Base-by-base conservation (phyloP, 2,888 invertebrate species). In the Rhamnusium bicolor region DNA sequence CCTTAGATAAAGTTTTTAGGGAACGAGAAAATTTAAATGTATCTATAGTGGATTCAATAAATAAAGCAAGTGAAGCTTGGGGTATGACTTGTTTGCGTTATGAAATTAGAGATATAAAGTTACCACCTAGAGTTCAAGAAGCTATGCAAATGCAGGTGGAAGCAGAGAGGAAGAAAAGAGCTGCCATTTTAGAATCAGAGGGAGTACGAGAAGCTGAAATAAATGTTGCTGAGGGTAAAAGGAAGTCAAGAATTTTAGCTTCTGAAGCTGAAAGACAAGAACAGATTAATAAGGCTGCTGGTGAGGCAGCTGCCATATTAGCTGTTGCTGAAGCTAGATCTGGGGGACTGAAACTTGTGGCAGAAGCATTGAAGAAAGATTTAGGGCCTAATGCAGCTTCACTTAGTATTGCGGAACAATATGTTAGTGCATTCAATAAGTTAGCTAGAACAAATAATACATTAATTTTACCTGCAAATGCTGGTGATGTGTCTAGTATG, bases 101-200 rank as follows among this genome's bases (percentile, higher is more conserved):
- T 87, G 97, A 98, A 92, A 98, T 98, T 83, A 92, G 95, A 90
- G 94, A 97, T 85, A 96, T 98, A 84, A 94, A 93, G 86, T 89
- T 98, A 76, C 99, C 99, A 0, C 89, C 91, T 0, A 92, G 98
- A 82, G 95, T 99, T 0, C 97, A 98, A 85, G 98, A 99, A 88
- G 99, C 99, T 0, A 99, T 99, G 99, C 99, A 99, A 89, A 98
- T 99, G 98, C 99, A 99, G 90, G 99, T 99, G 0, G 99, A 99
- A 89, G 99, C 99, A 0, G 99, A 99, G 87, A 90, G 99, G 68
- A 94, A 95, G 85, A 99, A 99, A 87, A 91, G 99, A 79, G 99
- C 99, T 0, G 95, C 97, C 14, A 96, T 99, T 84, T 90, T 99
- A 77, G 98, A 99, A 87, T 99, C 99, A 0, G 99, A 99, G 90